Evolutionary conservation across 2,797 vertebrate species (phyloP), one percentile per base, ranked within the genome.

Genomic region (Lepidocolaptes lacrymiger): DNA sequence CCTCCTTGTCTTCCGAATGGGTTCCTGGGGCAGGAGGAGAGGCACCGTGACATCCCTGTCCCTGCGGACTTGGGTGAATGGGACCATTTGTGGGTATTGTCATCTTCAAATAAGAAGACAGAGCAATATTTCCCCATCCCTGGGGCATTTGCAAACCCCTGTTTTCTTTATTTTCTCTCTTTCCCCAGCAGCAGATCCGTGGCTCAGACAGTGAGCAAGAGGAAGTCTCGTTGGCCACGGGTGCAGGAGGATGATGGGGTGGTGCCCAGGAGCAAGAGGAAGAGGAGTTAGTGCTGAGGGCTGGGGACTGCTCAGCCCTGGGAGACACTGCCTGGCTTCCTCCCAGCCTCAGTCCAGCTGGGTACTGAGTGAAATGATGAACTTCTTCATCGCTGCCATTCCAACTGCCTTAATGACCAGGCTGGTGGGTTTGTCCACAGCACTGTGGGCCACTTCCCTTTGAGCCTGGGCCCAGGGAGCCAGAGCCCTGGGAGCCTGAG

Each of bases 241-340:
- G 2, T 14, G 15, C 48, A 24, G 0, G 89, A 39, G n/a, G 36
- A 6, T 1, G 15, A 39, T 0, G 62, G 58, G 17, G 69, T 5
- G 5, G 28, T 91, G 19, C 95, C 96, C 22, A 91, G 49, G 82
- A 97, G 84, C 18, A 98, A 98, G 80, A 34, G 96, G 26, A 98
- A 95, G 85, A 97, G 78, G 88, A 96, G 94, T 46, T 97, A 97
- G 63, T 0, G 86, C 68, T 44, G 63, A 12, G 55, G 8, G 17
- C 0, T 1, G 11, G 24, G 21, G 28, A 5, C 22, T 32, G 16
- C 69, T 26, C 19, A 2, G 4, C 0, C 2, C 78, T 46, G 41
- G 37, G 30, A 36, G 43, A 4, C 21, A 1, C 30, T 63, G 6
- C 64, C 9, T 9, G 8, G 1, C 24, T 24, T 27, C 3, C 5